Evolutionary conservation across 2,888 invertebrate genomes (phyloP).

Genomic region (Balanococcus diminutus): DNA sequence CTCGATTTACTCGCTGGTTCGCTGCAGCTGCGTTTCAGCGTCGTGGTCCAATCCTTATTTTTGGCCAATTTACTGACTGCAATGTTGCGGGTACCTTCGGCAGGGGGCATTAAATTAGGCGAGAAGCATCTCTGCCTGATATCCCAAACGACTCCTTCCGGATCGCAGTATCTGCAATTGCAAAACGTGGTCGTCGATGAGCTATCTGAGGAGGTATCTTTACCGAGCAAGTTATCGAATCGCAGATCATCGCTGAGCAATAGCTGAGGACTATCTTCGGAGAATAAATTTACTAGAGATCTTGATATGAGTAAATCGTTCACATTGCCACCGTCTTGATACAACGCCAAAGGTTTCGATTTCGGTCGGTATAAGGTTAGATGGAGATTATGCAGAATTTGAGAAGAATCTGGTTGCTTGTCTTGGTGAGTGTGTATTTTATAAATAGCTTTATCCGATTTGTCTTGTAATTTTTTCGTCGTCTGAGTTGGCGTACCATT

Average conservation of each 20-base stretch:
- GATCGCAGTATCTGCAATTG: conserved; percentile 79
- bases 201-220: conserved; percentile 9
- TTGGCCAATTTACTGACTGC: conserved; percentile 8
- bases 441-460: neutral
- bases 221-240: conserved; percentile 46
- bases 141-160: conserved; percentile 77
- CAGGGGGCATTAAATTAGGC: conserved; percentile 53
- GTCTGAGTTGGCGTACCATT: conserved; percentile 4
- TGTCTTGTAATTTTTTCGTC: neutral
- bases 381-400: neutral
- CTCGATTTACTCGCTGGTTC: conserved; percentile 64
- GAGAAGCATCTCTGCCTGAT: conserved; percentile 63
- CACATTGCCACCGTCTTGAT: neutral
- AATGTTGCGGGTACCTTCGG: neutral
- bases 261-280: conserved; percentile 21
- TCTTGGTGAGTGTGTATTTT: neutral
- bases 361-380: neutral
- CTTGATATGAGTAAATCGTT: conserved; percentile 29
- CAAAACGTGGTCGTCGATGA: conserved; percentile 61
- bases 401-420: neutral
- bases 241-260: conserved; percentile 46
- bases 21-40: conserved; percentile 69
- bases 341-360: neutral
- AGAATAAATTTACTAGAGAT: conserved; percentile 41
- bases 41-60: conserved; percentile 11